These are phyloP conservation scores for Sphaerodactylus townsendi DNA, from an alignment of 2,113 vertebrate species.

Conservation along the genomic window DNA sequence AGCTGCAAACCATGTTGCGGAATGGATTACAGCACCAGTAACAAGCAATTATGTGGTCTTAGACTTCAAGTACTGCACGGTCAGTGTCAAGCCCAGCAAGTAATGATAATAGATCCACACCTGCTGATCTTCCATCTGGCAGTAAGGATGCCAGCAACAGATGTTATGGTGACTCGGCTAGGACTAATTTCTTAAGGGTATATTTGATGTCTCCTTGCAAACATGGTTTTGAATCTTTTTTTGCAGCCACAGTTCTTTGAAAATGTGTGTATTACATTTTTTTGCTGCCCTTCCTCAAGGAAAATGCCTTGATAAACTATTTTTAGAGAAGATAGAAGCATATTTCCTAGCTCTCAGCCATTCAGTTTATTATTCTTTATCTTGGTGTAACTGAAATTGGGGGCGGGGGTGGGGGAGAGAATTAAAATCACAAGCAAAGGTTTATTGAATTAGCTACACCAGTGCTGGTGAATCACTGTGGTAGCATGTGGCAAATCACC, in stretches of 20 bases:
- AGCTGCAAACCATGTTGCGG: conserved; percentile 29
- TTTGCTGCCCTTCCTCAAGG: neutral
- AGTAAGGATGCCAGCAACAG: conserved; percentile 31
- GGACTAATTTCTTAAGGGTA: conserved; percentile 40
- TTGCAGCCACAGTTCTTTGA: neutral
- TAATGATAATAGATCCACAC: conserved; percentile 61
- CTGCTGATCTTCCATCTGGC: conserved; percentile 65
- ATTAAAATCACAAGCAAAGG: neutral
- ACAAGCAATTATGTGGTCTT: conserved; percentile 46
- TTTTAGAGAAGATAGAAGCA: neutral
- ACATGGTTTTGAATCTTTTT: neutral
- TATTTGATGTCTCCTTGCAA: neutral
- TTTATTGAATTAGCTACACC: neutral
- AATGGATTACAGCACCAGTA: conserved; percentile 38
- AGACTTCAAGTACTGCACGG: conserved; percentile 25
- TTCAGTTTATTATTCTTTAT: neutral
- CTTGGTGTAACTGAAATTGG: neutral
- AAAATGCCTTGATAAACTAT: neutral
- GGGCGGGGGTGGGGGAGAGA: no score
- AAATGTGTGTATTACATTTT: neutral
- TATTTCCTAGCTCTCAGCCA: neutral
- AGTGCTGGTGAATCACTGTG: neutral
- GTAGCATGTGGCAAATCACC: neutral
- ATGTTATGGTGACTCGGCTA: conserved; percentile 18
- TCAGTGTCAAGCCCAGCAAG: conserved; percentile 54